Base-by-base conservation (phyloP, 1,140 invertebrate genomes). In the Calephelis virginiensis region DNA sequence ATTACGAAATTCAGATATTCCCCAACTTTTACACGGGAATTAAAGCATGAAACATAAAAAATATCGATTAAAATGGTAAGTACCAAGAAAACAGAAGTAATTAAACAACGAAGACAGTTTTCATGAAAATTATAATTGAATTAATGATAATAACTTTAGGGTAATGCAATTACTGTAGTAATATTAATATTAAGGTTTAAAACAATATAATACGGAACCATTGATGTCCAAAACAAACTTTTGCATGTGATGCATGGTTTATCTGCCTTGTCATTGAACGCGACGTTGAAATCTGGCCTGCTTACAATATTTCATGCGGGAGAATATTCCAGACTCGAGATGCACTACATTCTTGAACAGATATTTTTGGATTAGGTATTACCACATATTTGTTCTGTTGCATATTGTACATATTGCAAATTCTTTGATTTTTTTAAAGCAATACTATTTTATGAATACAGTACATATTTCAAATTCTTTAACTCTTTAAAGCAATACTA, bases 301-400 rank as follows among this genome's bases (percentile, higher is more conserved):
- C 28, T 56, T 56, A 50, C 50, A 56, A 56, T 37, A 56, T 56
- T 56, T 28, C 28, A 56, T 56, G 50, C 50, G 50, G 50, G 50
- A 56, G 14, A 56, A 56, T 56, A 56, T 56, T 56, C 14, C 13
- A 28, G 50, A 14, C 9, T 28, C 17, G 14, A 14, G 14, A 28
- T 56, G 50, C 50, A 28, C 50, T 56, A 10, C 50, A 56, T 11
- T 56, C 14, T 56, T 17, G 17, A 17, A 37, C 50, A 11, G 50
- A 14, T 56, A 56, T 37, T 56, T 56, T 56, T 56, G 50, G 50
- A 10, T 37, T 56, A 56, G 50, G 10, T 56, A 56, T 56, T 56
- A 17, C 14, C 17, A 56, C 14, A 56, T 17, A 37, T 11, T 10
- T 56, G 17, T 56, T 37, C 14, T 56, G 50, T 13, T 53, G 17